These are phyloP conservation scores for Myripristis murdjan DNA, from an alignment of 2,797 vertebrate genomes.

Conservation along the genomic window DNA sequence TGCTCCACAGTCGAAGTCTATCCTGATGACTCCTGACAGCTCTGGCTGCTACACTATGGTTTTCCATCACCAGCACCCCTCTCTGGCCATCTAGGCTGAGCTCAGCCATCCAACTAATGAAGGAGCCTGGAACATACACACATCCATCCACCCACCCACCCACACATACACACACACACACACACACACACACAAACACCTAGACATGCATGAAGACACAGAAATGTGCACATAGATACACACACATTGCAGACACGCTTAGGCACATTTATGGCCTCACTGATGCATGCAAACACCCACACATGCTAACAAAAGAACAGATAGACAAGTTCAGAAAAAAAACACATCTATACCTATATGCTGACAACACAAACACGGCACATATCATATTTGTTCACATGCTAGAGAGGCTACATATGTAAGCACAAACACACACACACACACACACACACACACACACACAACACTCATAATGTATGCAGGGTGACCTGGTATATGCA, in stretches of 20 bases:
- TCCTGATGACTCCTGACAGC: conserved; percentile 44
- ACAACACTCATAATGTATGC: too few species aligned
- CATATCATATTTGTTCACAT: too few species aligned
- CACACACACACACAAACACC: conserved; percentile 3
- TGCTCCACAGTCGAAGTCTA: conserved; percentile 19
- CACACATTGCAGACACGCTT: background rate
- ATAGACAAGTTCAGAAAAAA: background rate
- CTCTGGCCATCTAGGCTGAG: conserved; percentile 2
- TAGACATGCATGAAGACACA: background rate
- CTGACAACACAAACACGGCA: too few species aligned
- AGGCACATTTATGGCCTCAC: background rate
- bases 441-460: too few species aligned
- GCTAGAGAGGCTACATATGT: too few species aligned
- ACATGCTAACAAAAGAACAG: background rate
- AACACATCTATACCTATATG: too few species aligned
- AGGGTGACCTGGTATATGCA: too few species aligned
- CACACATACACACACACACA: too few species aligned
- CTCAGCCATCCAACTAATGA: conserved; percentile 32
- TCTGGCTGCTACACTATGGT: conserved; percentile 24
- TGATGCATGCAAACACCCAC: conserved; percentile 1
- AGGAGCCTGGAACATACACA: conserved; percentile 20
- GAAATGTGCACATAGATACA: background rate
- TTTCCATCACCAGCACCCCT: conserved; percentile 20
- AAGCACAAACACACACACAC: too few species aligned
- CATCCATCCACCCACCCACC: background rate